phyloP scores from a whole-genome alignment of 2,888 invertebrate species.

The Danaus chrysippus region DNA sequence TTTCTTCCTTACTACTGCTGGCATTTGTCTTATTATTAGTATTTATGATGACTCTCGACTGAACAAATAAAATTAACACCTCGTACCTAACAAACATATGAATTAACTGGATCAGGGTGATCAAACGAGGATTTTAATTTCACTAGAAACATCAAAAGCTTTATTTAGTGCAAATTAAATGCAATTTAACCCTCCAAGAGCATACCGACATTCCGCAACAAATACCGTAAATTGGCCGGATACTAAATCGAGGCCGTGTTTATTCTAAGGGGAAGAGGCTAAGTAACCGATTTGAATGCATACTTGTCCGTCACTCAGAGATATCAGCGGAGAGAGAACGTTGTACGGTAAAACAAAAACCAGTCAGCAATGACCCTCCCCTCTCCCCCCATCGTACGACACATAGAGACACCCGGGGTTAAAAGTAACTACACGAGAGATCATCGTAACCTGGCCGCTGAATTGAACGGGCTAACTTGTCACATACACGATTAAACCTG shows the following conservation, averaged over 20 bases:
- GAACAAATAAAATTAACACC: neutral
- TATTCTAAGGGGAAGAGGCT: constrained; percentile 69
- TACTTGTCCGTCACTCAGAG: constrained; percentile 86
- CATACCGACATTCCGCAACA: constrained; percentile 75
- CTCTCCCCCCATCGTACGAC: constrained; percentile 36
- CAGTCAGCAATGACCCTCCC: constrained; percentile 40
- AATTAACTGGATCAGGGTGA: neutral
- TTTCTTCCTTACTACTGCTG: too few relatives aligned
- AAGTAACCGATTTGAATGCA: constrained; percentile 88
- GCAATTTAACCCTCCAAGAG: constrained; percentile 75
- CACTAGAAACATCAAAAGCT: constrained; percentile 52
- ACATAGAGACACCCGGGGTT: constrained; percentile 25
- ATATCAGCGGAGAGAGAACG: constrained; percentile 72
- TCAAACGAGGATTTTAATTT: constrained; percentile 30
- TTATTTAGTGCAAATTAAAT: constrained; percentile 77
- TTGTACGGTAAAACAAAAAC: constrained; percentile 57
- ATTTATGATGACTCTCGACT: too few relatives aligned
- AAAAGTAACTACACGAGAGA: constrained; percentile 17
- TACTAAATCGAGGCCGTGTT: constrained; percentile 61
- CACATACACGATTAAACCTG: constrained; percentile 77
- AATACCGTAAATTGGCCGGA: constrained; percentile 75
- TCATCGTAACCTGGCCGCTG: constrained; percentile 35
- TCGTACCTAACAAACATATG: neutral
- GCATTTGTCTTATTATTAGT: too few relatives aligned
- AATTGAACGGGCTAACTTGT: constrained; percentile 67